Evolutionary conservation across 92 coral and sea anemone species (phyloP).

Genomic region (Porites cylindrica): DNA sequence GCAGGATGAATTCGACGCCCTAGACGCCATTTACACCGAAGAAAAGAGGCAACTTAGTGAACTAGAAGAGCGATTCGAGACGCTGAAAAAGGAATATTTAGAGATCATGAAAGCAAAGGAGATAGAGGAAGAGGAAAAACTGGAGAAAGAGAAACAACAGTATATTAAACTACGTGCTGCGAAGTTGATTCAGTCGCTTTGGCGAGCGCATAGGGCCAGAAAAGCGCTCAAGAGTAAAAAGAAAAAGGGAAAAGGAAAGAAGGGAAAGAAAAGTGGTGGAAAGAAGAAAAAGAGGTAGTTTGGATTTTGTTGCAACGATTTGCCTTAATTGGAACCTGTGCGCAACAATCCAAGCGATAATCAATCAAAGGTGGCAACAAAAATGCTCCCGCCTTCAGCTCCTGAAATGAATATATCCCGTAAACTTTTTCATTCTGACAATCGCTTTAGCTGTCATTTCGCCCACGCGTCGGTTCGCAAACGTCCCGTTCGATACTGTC

Average conservation of each 20-base stretch:
- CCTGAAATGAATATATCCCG: too few species aligned
- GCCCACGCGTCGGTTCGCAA: too few species aligned
- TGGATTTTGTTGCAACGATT: background rate
- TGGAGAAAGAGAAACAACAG: too few species aligned
- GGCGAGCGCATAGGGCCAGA: slow-evolving; percentile 97
- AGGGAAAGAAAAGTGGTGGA: slow-evolving; percentile 78
- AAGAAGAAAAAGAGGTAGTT: slow-evolving; percentile 64
- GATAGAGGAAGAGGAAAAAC: too few species aligned
- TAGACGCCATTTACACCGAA: slow-evolving; percentile 91
- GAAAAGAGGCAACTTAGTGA: slow-evolving; percentile 96
- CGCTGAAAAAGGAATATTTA: slow-evolving; percentile 88
- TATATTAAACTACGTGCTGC: slow-evolving; percentile 97
- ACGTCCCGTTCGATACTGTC: too few species aligned
- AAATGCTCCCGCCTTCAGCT: too few species aligned
- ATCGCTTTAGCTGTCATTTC: too few species aligned
- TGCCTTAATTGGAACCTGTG: too few species aligned
- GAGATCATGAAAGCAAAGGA: too few species aligned
- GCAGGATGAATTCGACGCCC: slow-evolving; percentile 96
- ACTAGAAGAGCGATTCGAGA: slow-evolving; percentile 93
- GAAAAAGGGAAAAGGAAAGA: slow-evolving; percentile 84
- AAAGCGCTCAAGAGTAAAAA: slow-evolving; percentile 90
- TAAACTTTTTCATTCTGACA: too few species aligned
- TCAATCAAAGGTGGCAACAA: too few species aligned
- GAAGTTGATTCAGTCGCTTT: slow-evolving; percentile 87
- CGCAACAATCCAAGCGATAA: too few species aligned